Evolutionary conservation across 2,888 invertebrate genomes (phyloP).

Genomic region (Nematopogon swammerdamellus): DNA sequence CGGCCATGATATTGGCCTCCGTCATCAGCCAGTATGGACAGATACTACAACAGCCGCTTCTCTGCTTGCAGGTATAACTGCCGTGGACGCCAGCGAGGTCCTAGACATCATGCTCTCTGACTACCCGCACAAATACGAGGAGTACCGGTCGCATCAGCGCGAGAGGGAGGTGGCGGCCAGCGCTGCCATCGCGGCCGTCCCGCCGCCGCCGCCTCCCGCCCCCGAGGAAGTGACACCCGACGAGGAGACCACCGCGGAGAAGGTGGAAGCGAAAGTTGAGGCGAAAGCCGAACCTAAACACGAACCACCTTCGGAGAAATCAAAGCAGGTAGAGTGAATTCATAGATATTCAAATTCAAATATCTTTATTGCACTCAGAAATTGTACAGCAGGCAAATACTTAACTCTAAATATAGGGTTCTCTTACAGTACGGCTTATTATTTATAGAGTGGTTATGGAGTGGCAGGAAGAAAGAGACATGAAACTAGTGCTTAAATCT

Average conservation of each 20-base stretch:
- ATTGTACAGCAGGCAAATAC: too few species aligned
- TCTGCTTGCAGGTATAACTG: slow-evolving; percentile 74
- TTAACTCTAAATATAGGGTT: too few species aligned
- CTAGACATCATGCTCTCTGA: slow-evolving; percentile 94
- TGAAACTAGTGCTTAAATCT: too few species aligned
- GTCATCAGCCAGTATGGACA: too few species aligned
- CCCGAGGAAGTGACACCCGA: slow-evolving; percentile 7
- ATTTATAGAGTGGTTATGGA: too few species aligned
- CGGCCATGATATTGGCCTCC: too few species aligned
- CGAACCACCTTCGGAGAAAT: slow-evolving; percentile 17
- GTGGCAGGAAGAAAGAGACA: too few species aligned
- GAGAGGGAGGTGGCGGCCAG: slow-evolving; percentile 49
- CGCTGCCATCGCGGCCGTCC: slow-evolving; percentile 13
- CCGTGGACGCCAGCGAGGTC: slow-evolving; percentile 88
- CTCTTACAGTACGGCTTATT: too few species aligned
- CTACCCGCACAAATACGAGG: slow-evolving; percentile 93
- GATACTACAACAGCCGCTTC: too few species aligned
- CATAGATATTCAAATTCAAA: too few species aligned
- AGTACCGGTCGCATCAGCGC: slow-evolving; percentile 72
- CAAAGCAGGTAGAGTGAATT: slow-evolving; percentile 48
- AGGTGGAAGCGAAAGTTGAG: slow-evolving; percentile 23
- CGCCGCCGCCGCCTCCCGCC: slow-evolving; percentile 6
- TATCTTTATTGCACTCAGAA: too few species aligned
- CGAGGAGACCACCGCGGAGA: slow-evolving; percentile 11
- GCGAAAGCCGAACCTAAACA: slow-evolving; percentile 19